phyloP scores from a whole-genome alignment of 2,113 vertebrate species.

The Nycticorax nycticorax region DNA sequence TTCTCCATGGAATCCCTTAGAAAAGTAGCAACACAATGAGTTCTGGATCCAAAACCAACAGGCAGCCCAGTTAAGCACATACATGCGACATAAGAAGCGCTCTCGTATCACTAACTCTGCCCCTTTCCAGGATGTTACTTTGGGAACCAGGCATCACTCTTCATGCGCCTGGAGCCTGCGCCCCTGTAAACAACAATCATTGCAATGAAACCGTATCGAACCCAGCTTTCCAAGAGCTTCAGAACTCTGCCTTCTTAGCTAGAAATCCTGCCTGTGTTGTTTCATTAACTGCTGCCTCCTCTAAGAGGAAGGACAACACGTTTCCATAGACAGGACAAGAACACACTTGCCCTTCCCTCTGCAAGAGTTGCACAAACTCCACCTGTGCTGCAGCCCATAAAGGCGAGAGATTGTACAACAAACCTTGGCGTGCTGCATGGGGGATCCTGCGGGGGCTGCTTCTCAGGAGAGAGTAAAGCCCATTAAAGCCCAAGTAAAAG shows the following conservation, averaged over 20 bases:
- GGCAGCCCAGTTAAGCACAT: fast-evolving
- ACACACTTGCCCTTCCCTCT: background rate
- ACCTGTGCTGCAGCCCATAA: background rate
- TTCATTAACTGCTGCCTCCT: background rate
- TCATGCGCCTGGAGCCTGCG: background rate
- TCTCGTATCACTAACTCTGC: background rate
- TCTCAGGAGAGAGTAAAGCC: no score
- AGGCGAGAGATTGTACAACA: background rate
- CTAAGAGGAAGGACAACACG: background rate
- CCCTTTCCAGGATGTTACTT: background rate
- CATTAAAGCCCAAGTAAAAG: background rate
- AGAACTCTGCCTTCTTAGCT: background rate
- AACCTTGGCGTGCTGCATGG: background rate
- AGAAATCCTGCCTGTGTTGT: background rate
- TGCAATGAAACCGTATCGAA: background rate
- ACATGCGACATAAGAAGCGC: background rate
- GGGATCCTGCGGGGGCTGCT: background rate
- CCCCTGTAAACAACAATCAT: background rate
- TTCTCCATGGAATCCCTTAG: background rate
- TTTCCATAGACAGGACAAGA: background rate
- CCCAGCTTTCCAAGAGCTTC: background rate
- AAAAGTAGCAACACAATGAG: background rate
- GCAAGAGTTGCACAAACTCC: background rate
- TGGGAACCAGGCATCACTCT: background rate
- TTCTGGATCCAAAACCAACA: background rate